Evolutionary conservation across 2,888 invertebrate genomes (phyloP).

Genomic region (Ormyrus labotus): DNA sequence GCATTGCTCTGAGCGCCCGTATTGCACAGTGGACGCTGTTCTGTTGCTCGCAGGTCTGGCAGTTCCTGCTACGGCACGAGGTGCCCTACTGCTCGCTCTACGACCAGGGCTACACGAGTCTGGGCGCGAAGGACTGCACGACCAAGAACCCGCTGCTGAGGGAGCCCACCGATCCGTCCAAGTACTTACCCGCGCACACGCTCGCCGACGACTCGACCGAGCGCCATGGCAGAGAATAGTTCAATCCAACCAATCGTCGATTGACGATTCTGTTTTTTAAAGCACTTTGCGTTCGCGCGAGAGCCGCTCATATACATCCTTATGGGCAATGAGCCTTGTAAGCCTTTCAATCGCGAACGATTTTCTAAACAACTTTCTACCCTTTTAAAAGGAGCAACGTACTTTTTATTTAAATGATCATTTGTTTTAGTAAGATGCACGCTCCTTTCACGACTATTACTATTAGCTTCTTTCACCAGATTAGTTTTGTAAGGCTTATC

Average conservation of each 20-base stretch:
- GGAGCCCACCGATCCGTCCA: constrained; percentile 64
- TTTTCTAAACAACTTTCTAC: too few species aligned
- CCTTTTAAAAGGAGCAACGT: too few species aligned
- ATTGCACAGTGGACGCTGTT: not conserved
- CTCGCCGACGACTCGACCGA: constrained; percentile 69
- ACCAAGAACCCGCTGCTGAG: constrained; percentile 69
- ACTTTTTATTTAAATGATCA: not conserved
- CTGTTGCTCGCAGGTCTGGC: constrained; percentile 84
- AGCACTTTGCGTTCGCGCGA: too few species aligned
- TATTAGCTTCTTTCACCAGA: constrained; percentile 2
- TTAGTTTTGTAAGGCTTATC: constrained; percentile 41
- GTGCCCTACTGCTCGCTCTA: constrained; percentile 96
- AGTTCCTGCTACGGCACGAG: constrained; percentile 85
- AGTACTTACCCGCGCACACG: constrained; percentile 70
- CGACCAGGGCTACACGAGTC: constrained; percentile 84
- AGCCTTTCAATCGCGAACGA: too few species aligned
- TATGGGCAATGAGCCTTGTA: too few species aligned
- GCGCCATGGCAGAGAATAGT: constrained; percentile 67
- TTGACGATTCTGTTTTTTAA: too few species aligned
- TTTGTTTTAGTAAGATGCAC: not conserved
- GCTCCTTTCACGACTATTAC: constrained; percentile 31
- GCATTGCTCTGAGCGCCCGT: too few species aligned
- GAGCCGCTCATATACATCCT: too few species aligned
- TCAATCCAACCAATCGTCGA: too few species aligned
- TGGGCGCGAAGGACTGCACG: constrained; percentile 68